Conservation (phyloP, 2,113 vertebrate genomes). For the Thomomys bottae region DNA sequence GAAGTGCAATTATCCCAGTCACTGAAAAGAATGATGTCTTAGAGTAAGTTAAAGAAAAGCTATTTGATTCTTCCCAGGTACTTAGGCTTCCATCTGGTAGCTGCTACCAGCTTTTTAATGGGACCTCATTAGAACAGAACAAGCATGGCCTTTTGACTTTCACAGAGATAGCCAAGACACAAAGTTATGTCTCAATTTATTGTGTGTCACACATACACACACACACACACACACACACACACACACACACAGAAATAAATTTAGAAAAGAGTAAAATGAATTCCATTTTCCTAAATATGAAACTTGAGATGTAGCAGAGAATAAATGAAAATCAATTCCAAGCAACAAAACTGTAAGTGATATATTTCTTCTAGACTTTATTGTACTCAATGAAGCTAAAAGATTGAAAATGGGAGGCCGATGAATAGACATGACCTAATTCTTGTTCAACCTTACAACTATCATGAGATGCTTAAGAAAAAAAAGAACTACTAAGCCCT, state of each 20-base stretch:
- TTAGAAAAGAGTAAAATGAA: conserved; percentile 31
- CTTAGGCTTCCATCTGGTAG: conserved; percentile 45
- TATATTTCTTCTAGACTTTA: conserved; percentile 35
- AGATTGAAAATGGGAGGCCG: neutral
- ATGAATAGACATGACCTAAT: neutral
- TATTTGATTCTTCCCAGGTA: conserved; percentile 55
- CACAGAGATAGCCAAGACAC: conserved; percentile 30
- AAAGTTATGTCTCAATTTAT: neutral
- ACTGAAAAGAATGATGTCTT: conserved; percentile 33
- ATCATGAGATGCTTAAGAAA: neutral
- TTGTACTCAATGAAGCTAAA: neutral
- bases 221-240: neutral
- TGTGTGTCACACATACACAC: neutral
- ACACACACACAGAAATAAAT: neutral
- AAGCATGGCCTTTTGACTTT: conserved; percentile 15
- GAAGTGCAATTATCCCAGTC: conserved; percentile 45
- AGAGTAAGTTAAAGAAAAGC: conserved; percentile 55
- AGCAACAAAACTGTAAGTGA: neutral
- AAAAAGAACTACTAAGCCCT: neutral
- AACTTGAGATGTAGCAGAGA: conserved; percentile 13
- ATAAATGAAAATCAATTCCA: neutral
- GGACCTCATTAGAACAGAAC: neutral
- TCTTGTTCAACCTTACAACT: neutral
- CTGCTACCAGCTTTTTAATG: conserved; percentile 35
- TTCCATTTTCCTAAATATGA: conserved; percentile 2